phyloP scores from a whole-genome alignment of 2,888 invertebrate genomes.

The Augiades crinisus region DNA sequence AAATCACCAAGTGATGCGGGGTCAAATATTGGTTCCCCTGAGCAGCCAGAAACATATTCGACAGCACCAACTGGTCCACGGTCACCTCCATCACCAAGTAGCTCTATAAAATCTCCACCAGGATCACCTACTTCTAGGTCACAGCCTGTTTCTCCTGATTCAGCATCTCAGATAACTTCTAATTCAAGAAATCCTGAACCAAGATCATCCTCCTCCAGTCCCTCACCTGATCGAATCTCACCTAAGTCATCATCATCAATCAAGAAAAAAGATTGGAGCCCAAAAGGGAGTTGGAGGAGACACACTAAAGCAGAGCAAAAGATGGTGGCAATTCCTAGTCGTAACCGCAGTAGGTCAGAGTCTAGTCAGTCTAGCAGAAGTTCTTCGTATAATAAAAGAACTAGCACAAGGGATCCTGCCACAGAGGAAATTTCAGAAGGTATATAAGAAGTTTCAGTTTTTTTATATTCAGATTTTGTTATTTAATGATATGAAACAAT shows the following conservation, averaged over 20 bases:
- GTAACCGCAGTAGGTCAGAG: conserved; percentile 62
- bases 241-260: conserved; percentile 49
- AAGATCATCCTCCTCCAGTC: conserved; percentile 56
- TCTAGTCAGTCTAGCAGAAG: conserved; percentile 71
- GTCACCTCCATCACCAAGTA: conserved; percentile 60
- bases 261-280: conserved; percentile 63
- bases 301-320: conserved; percentile 75
- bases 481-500: too few relatives aligned
- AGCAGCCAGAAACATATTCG: conserved; percentile 50
- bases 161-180: conserved; percentile 48
- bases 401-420: conserved; percentile 62
- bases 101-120: conserved; percentile 54
- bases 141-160: conserved; percentile 60
- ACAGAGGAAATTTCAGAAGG: conserved; percentile 85
- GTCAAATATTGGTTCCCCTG: conserved; percentile 47
- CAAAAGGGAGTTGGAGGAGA: conserved; percentile 67
- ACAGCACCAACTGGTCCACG: conserved; percentile 55
- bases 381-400: conserved; percentile 67
- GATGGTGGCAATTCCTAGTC: conserved; percentile 52
- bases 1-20: conserved; percentile 61
- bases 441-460: too few relatives aligned
- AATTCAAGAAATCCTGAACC: conserved; percentile 46
- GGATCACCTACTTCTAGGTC: conserved; percentile 56
- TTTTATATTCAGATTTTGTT: not conserved
- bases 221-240: conserved; percentile 59